Evolutionary conservation across 2,888 invertebrate species (phyloP), one percentile per base, ranked within the genome.

Genomic region (Eledona agricola): DNA sequence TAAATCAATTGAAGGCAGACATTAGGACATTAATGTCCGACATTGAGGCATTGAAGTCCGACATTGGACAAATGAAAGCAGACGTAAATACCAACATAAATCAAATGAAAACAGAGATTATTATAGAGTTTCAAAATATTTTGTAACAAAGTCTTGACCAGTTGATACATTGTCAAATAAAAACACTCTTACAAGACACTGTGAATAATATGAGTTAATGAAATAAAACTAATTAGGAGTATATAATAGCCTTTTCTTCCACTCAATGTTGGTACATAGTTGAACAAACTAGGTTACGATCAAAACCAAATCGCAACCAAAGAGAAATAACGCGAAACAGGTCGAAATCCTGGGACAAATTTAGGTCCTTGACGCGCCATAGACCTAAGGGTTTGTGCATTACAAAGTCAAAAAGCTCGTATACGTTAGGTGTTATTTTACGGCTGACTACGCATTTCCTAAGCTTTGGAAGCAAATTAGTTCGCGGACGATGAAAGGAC

Each of bases 71-170:
- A 10, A 22, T 37, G n/a, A 37, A 15, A 37, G 25, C 23, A 16
- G 37, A 22, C 10, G 7, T 37, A 22, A 37, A 37, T 37, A 37
- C 37, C 37, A 37, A 37, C 37, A 37, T 37, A 15, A 23, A 37
- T 37, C 23, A 37, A 37, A 13, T 37, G 10, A 37, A 37, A 37
- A 37, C 25, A 23, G 37, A 23, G 23, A 6, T 37, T 37, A 37
- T 37, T 37, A 7, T 15, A 4, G 25, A 23, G 9, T 23, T 37
- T 23, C 12, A 22, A 37, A 37, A 37, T 37, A 11, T 37, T 37
- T 37, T 37, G 35, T 15, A 37, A 37, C 23, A 23, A 37, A 37
- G 25, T 37, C 12, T 37, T 9, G 4, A 4, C 22, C 22, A 37
- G 22, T n/a, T 37, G 37, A 37, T 37, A 37, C 25, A 37, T 23